Evolutionary conservation across 1,140 invertebrate genomes (phyloP), one percentile per base, ranked within the genome.

Genomic region (Scaptomyza graminum): DNA sequence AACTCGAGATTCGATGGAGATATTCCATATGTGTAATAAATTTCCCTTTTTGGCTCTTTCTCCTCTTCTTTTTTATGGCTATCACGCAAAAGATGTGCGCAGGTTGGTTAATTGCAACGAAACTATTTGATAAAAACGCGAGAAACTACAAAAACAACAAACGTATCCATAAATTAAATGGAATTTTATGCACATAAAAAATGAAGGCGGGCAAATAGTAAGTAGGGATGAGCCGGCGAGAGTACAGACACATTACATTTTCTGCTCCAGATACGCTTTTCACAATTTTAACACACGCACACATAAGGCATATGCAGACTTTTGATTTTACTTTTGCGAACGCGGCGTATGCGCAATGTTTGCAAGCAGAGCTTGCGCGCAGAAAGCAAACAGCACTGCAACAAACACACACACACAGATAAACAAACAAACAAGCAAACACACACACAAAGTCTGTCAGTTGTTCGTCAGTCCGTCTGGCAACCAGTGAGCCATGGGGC

Each of bases 191-290:
- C 60, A 59, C 55, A 74, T 62, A 64, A 61, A 66, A 44, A 76
- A 57, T 43, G 39, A 75, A 62, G 50, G 47, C 52, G 9, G 47
- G 41, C 13, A 13, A 43, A 6, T 18, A 18, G 46, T n/a, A 18
- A 25, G 54, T 8, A 7, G 34, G 22, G 44, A 18, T 8, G 44
- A 39, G 15, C 52, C 18, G 49, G n/a, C 57, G 51, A 25, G 55
- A 41, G 61, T 49, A 41, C 56, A 87, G 82, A 78, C 66, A 69
- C 82, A 85, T 87, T 88, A 82, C 66, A 85, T 85, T 85, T 85
- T 85, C 83, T 88, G 82, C 82, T 88, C 82, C 78, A 85, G 78
- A 88, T 88, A 85, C 82, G 82, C 74, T 85, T 88, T 88, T 82
- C 82, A 85, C 78, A 87, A 87, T 78, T 85, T 85, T 57, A 52